A percentile compares a stretch with the other conserved stretches of the same genome.
These are phyloP conservation scores for Telenomus remus DNA, from an alignment of 1,140 invertebrate species.

Conservation along the genomic window DNA sequence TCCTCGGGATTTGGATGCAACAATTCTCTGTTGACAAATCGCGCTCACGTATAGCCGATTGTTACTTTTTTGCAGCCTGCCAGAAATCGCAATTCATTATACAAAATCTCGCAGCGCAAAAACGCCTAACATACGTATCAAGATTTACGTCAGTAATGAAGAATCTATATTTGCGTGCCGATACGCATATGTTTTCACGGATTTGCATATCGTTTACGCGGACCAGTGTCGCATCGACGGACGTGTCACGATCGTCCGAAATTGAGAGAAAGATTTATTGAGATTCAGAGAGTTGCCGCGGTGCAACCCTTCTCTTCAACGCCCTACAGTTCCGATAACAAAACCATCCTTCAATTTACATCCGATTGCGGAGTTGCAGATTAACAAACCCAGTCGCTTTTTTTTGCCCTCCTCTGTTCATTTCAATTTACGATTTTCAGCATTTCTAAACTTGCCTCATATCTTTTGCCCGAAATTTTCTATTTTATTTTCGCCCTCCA, in stretches of 20 bases:
- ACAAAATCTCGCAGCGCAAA: conserved; percentile 30
- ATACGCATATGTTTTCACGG: conserved; percentile 47
- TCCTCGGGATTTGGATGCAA: conserved; percentile 39
- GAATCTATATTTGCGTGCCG: conserved; percentile 44
- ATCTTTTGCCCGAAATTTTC: background rate
- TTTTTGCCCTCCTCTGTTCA: conserved; percentile 14
- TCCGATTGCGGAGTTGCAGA: conserved; percentile 49
- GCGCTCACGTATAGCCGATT: conserved; percentile 14
- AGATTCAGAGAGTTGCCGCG: conserved; percentile 30
- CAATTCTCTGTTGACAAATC: conserved; percentile 50
- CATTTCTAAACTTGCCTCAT: too few species aligned
- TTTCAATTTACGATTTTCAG: conserved; percentile 40
- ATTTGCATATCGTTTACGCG: conserved; percentile 57
- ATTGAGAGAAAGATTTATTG: conserved; percentile 60
- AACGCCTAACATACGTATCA: conserved; percentile 47
- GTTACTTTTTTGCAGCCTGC: background rate
- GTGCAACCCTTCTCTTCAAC: conserved; percentile 40
- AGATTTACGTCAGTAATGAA: conserved; percentile 53
- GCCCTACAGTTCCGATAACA: conserved; percentile 53
- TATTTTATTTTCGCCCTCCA: background rate
- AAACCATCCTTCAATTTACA: conserved; percentile 58
- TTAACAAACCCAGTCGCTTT: conserved; percentile 47
- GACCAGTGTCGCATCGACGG: conserved; percentile 42
- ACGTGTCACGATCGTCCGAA: conserved; percentile 50
- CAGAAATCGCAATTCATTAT: conserved; percentile 43